These are phyloP conservation scores for Macheiramphus alcinus DNA, from an alignment of 2,113 vertebrate species.

Conservation along the genomic window DNA sequence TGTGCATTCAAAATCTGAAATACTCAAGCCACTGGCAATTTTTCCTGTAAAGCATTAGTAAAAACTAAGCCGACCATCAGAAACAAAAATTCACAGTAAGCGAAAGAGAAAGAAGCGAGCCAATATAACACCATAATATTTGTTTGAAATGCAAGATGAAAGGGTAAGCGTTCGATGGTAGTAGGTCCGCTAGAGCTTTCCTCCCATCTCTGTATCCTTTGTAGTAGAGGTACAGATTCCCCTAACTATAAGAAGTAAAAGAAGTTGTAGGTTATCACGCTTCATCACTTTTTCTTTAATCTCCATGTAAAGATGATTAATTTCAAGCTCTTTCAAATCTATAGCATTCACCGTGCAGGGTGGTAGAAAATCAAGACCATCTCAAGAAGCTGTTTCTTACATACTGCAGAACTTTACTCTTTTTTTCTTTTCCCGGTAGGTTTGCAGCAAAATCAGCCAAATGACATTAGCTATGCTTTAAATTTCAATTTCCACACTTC, in stretches of 20 bases:
- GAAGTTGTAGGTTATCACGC: not conserved
- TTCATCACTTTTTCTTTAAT: constrained; percentile 21
- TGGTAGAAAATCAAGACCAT: not conserved
- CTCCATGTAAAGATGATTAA: constrained; percentile 3
- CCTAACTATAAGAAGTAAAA: not conserved
- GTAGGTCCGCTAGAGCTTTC: not conserved
- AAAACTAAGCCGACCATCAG: not conserved
- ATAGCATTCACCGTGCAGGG: not conserved
- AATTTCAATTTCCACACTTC: constrained; percentile 56
- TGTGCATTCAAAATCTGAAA: not conserved
- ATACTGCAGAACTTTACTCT: not conserved
- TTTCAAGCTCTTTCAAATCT: not conserved
- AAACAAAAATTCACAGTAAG: not conserved
- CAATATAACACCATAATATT: not conserved
- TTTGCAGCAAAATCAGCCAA: constrained; percentile 46
- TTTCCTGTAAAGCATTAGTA: not conserved
- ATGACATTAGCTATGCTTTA: constrained; percentile 60
- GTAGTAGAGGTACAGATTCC: not conserved
- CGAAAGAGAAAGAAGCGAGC: not conserved
- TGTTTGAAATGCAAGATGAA: not conserved
- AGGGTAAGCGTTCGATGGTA: fast-evolving
- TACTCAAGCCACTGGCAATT: not conserved
- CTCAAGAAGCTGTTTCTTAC: not conserved
- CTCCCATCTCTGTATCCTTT: not conserved
- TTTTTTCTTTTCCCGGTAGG: not conserved